These are phyloP conservation scores for Oncorhynchus kisutch DNA, from an alignment of 2,113 vertebrate species.

Conservation along the genomic window DNA sequence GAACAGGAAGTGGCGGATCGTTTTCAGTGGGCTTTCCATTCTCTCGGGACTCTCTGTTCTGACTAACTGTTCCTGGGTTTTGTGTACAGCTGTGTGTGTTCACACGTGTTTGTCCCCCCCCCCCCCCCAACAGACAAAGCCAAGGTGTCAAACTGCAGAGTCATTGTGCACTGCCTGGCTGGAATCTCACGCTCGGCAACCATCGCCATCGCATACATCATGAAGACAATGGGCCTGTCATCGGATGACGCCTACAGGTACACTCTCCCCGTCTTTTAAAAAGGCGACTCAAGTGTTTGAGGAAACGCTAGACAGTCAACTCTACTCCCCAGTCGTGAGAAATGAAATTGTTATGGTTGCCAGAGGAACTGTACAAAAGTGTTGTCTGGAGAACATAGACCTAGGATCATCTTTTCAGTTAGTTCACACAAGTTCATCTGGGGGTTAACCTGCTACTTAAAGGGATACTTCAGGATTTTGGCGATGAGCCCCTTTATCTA, in stretches of 20 bases:
- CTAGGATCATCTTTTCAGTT: slow-evolving; percentile 22
- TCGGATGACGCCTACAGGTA: slow-evolving; percentile 98
- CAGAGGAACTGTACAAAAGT: slow-evolving; percentile 17
- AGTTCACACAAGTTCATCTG: neutral
- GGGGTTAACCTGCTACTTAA: neutral
- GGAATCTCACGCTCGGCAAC: slow-evolving; percentile 96
- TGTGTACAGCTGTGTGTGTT: slow-evolving; percentile 28
- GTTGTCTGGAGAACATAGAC: slow-evolving; percentile 24
- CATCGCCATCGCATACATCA: slow-evolving; percentile 97
- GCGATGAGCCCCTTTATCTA: too few species aligned
- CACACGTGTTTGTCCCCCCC: slow-evolving; percentile 24
- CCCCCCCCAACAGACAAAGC: slow-evolving; percentile 84
- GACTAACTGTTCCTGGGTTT: slow-evolving; percentile 7
- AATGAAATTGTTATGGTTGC: slow-evolving; percentile 44
- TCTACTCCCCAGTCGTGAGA: slow-evolving; percentile 30
- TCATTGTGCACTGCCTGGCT: slow-evolving; percentile 96
- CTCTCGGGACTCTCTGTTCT: too few species aligned
- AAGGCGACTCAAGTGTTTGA: slow-evolving; percentile 35
- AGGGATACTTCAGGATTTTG: too few species aligned
- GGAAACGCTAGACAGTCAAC: slow-evolving; percentile 44
- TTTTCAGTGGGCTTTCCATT: neutral
- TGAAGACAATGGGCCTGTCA: slow-evolving; percentile 98
- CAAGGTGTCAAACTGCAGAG: slow-evolving; percentile 97
- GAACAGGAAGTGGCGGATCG: too few species aligned
- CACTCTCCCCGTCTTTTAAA: slow-evolving; percentile 17